These are phyloP conservation scores for Symphodus melops DNA, from an alignment of 2,113 vertebrate genomes.

Conservation along the genomic window DNA sequence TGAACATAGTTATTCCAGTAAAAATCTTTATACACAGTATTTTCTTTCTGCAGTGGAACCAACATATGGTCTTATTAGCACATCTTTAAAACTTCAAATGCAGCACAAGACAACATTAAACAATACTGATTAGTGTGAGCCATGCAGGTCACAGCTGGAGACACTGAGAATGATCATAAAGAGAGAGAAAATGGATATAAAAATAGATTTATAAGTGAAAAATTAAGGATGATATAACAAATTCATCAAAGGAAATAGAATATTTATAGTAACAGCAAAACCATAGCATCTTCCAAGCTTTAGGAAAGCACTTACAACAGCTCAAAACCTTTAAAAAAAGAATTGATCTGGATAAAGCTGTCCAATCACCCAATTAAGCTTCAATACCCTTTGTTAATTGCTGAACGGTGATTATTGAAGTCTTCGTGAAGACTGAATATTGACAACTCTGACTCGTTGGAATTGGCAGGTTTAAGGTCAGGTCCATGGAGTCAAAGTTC, in stretches of 20 bases:
- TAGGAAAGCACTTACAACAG: neutral
- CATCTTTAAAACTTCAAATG: slow-evolving; percentile 16
- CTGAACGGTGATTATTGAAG: slow-evolving; percentile 42
- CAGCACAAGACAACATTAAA: slow-evolving; percentile 19
- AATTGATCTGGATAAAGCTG: neutral
- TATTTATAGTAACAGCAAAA: neutral
- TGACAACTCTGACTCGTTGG: slow-evolving; percentile 13
- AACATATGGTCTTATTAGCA: slow-evolving; percentile 23
- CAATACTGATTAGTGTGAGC: slow-evolving; percentile 6
- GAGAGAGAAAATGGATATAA: no score
- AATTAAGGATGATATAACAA: fast-evolving
- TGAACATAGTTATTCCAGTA: neutral
- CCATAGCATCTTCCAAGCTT: no score
- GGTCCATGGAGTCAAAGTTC: slow-evolving; percentile 61
- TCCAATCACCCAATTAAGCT: neutral
- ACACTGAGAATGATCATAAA: neutral
- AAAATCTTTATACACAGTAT: neutral
- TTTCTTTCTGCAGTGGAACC: neutral
- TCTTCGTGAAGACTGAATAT: slow-evolving; percentile 31
- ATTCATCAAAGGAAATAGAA: neutral
- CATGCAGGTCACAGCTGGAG: slow-evolving; percentile 14
- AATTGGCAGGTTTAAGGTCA: slow-evolving; percentile 57
- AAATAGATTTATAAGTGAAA: neutral
- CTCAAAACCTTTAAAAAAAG: neutral
- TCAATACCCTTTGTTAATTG: slow-evolving; percentile 32